Conservation (phyloP, 1,140 invertebrate species). For the Cataglyphis hispanica region DNA sequence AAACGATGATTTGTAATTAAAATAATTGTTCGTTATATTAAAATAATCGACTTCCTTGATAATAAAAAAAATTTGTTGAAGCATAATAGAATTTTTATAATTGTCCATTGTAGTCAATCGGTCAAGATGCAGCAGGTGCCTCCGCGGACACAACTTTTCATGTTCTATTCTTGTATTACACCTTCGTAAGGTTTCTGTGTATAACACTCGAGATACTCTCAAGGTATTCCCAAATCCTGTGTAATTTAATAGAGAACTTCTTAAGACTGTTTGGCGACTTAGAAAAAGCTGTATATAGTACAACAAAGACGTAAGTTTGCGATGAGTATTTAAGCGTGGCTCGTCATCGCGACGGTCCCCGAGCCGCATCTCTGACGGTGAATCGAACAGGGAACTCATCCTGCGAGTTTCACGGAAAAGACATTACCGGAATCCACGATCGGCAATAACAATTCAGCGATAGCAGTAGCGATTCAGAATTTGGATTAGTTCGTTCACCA, state of each 20-base stretch:
- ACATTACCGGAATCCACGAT: slow-evolving; percentile 62
- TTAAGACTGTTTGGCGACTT: slow-evolving; percentile 86
- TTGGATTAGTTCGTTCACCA: slow-evolving; percentile 80
- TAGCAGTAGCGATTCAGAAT: slow-evolving; percentile 30
- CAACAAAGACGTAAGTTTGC: slow-evolving; percentile 55
- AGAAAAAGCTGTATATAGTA: slow-evolving; percentile 77
- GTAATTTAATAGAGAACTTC: slow-evolving; percentile 83
- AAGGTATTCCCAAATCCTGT: slow-evolving; percentile 84
- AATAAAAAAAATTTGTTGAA: not conserved
- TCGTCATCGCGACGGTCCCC: slow-evolving; percentile 52
- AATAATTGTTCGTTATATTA: not conserved
- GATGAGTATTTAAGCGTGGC: slow-evolving; percentile 81
- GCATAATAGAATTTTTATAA: not conserved
- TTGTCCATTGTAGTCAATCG: not conserved
- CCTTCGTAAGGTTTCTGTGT: slow-evolving; percentile 75
- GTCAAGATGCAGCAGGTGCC: not conserved
- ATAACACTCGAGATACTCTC: slow-evolving; percentile 78
- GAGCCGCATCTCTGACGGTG: slow-evolving; percentile 82
- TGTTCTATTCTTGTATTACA: slow-evolving; percentile 67
- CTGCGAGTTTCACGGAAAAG: slow-evolving; percentile 71
- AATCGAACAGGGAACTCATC: slow-evolving; percentile 71
- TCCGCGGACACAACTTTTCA: not conserved
- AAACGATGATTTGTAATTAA: not conserved
- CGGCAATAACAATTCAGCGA: slow-evolving; percentile 32
- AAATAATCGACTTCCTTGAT: not conserved